Conservation (phyloP, 2,113 vertebrate species). For the Cranoglanis bouderius region DNA sequence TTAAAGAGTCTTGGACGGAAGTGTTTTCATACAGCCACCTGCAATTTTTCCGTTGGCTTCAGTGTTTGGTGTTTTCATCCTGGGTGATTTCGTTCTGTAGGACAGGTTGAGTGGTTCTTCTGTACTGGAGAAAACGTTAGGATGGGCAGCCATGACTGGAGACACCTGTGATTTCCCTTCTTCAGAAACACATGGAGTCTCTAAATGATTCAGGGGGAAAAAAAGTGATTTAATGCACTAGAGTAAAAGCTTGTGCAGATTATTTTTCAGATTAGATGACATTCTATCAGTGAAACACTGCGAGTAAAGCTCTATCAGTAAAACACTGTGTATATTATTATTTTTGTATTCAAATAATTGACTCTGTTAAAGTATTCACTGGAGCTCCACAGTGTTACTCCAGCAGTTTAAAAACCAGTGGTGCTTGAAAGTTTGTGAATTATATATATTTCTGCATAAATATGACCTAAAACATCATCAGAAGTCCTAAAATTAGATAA, state of each 20-base stretch:
- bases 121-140: background rate
- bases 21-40: constrained; percentile 57
- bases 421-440: too few relatives aligned
- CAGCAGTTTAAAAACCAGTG: background rate
- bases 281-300: background rate
- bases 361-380: too few relatives aligned
- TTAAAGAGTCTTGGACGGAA: background rate
- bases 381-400: background rate
- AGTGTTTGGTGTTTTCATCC: constrained; percentile 34
- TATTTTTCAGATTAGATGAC: background rate
- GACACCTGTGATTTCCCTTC: background rate
- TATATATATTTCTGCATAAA: too few relatives aligned
- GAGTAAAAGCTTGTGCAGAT: background rate
- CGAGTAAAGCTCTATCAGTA: background rate
- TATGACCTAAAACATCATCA: too few relatives aligned
- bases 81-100: constrained; percentile 52
- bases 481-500: too few relatives aligned
- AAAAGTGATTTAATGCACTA: background rate
- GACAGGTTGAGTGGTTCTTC: constrained; percentile 76
- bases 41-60: constrained; percentile 72
- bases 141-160: background rate
- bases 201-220: background rate
- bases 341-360: background rate
- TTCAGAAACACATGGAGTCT: constrained; percentile 5
- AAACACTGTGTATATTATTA: background rate